Conservation (phyloP, 2,113 vertebrate species). For the Hyperoodon ampullatus region DNA sequence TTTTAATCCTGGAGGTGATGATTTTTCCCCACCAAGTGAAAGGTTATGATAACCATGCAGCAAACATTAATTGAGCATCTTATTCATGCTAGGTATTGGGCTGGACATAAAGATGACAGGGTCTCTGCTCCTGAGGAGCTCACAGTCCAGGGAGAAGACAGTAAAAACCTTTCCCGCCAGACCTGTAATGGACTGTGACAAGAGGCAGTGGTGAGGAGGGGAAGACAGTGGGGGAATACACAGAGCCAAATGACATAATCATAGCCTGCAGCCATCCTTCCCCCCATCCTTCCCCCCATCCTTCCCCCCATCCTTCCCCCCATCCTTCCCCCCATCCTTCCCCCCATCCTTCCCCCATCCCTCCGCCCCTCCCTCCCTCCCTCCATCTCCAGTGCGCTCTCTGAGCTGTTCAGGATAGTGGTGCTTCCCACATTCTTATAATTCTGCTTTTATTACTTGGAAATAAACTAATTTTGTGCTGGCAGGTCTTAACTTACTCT, state of each 20-base stretch:
- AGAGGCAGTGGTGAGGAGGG: neutral
- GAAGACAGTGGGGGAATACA: neutral
- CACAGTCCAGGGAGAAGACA: neutral
- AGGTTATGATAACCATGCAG: neutral
- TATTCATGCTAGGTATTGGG: neutral
- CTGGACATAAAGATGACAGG: neutral
- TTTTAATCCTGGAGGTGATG: neutral
- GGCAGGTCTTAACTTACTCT: neutral
- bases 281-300: fast-evolving
- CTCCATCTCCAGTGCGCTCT: neutral
- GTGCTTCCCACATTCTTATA: neutral
- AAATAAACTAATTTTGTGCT: constrained; percentile 16
- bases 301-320: neutral
- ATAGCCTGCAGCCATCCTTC: too few relatives aligned
- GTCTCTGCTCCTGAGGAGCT: neutral
- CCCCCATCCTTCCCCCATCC: neutral
- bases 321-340: too few relatives aligned
- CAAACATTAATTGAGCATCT: neutral
- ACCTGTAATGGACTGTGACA: neutral
- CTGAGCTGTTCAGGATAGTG: neutral
- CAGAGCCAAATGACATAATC: neutral
- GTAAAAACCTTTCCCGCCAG: neutral
- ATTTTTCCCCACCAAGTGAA: neutral
- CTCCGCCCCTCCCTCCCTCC: neutral
- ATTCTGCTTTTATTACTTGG: constrained; percentile 5